These are phyloP conservation scores for Telmatochromis sp. DNA, from an alignment of 2,113 vertebrate genomes.

Conservation along the genomic window DNA sequence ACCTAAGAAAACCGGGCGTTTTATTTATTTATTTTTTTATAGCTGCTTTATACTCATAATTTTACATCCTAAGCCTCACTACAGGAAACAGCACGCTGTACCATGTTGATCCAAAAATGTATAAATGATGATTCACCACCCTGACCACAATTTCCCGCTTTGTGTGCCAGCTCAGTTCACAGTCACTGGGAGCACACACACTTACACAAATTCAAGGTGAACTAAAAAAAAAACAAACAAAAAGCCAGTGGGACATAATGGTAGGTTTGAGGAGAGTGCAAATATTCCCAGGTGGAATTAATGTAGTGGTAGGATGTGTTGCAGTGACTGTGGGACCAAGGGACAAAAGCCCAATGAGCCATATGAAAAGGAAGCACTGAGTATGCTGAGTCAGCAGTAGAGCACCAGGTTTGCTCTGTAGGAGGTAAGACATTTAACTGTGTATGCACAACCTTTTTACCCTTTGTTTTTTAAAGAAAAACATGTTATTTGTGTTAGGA, in stretches of 20 bases:
- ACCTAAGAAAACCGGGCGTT: background rate
- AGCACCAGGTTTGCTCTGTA: background rate
- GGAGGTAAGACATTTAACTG: background rate
- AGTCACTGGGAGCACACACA: background rate
- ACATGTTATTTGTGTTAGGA: background rate
- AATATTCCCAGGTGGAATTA: background rate
- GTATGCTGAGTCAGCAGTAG: background rate
- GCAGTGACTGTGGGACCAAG: background rate
- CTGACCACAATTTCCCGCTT: background rate
- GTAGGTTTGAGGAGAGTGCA: background rate
- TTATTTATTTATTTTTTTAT: background rate
- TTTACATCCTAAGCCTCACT: background rate
- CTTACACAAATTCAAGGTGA: background rate
- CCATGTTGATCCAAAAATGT: background rate
- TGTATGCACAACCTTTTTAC: background rate
- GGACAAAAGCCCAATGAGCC: slow-evolving; percentile 3
- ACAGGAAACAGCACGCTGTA: background rate
- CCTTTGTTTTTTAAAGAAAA: background rate
- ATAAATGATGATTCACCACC: background rate
- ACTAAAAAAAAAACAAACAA: background rate
- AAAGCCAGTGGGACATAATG: background rate
- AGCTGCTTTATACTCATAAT: background rate
- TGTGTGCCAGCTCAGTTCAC: background rate
- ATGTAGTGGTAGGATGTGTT: background rate
- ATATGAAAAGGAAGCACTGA: slow-evolving; percentile 4